Base-by-base conservation (phyloP, 2,113 vertebrate species). In the Ammodytes marinus region DNA sequence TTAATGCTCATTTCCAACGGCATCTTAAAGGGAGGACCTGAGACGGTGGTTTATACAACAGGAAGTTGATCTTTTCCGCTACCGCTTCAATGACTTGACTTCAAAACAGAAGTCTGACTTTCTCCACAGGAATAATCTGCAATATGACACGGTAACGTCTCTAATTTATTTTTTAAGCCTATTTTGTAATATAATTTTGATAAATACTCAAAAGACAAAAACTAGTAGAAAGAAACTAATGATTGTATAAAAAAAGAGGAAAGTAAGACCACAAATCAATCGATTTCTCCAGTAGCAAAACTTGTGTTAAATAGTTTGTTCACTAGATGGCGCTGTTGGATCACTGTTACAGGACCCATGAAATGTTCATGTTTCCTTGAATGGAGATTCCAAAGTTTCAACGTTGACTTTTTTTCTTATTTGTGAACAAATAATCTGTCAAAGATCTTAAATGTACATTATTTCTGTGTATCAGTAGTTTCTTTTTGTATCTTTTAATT, bases 11-110 rank as follows among this genome's bases (percentile, higher is more conserved):
- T 61, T 73, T 76, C 12, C 0, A 66, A 37, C 81, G 5, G 1
- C 73, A 72, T 50, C 13, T 85, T 92, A 1, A 80, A 99, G 98
- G 40, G 98, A 99, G 87, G 98, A 99, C 71, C 96, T 99, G 63
- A 96, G 97, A 39, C 95, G 98, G 11, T 99, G 98, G 98, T 99
- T 99, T 87, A 98, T 99, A 85, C 98, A 99, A 79, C 98, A 99
- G 90, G 98, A 99, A 93, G 95, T 99, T 88, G 98, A 99, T 93
- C 95, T 99, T 11, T 97, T 99, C 78, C 95, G 96, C 42, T 97
- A 95, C 10, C 97, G 97, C 72, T 99, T 99, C 88, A 86, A 1
- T n/a, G n/a, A 91, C 0, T 93, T 99, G 40, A 0, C 0, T 3
- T n/a, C 80, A 0, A 2, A 70, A 40, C 91, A 95, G 79, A 95